Conservation (phyloP, 1,140 invertebrate genomes). For the Odontomachus brunneus region DNA sequence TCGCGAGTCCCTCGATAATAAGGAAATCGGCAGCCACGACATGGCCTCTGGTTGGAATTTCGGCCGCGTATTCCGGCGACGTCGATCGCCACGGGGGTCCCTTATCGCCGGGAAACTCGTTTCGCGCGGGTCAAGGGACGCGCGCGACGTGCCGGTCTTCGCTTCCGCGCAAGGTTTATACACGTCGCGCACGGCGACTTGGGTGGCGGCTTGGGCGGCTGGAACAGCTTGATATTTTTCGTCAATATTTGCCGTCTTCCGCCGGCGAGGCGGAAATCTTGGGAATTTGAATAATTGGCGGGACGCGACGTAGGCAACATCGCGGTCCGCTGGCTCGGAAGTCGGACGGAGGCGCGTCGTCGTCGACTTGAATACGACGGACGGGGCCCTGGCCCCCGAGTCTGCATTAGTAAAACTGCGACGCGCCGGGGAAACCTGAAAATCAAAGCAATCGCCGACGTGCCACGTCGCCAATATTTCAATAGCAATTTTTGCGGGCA, state of each 20-base stretch:
- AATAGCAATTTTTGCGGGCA: constrained; percentile 27
- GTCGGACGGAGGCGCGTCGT: constrained; percentile 19
- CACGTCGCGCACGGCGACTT: background rate
- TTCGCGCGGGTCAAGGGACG: constrained; percentile 5
- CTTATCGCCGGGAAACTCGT: constrained; percentile 13
- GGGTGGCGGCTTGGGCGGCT: background rate
- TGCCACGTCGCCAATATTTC: constrained; percentile 47
- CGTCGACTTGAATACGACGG: constrained; percentile 45
- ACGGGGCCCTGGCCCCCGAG: background rate
- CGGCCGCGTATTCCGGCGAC: constrained; percentile 22
- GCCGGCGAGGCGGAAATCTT: constrained; percentile 52
- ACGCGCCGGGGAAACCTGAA: constrained; percentile 23
- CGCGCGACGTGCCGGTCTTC: constrained; percentile 19
- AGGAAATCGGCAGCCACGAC: constrained; percentile 31
- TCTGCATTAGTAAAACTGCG: constrained; percentile 45
- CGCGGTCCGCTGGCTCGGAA: constrained; percentile 47
- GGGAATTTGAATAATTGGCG: constrained; percentile 54
- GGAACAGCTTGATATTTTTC: constrained; percentile 53
- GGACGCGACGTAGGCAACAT: constrained; percentile 57
- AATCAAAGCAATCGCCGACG: constrained; percentile 49
- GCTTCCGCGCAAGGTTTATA: background rate
- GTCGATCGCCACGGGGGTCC: constrained; percentile 13
- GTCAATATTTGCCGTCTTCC: constrained; percentile 59
- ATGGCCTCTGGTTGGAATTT: constrained; percentile 37
- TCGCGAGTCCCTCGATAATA: constrained; percentile 55